Evolutionary conservation across 2,113 vertebrate genomes (phyloP), one percentile per base, ranked within the genome.

Genomic region (Colaptes auratus): DNA sequence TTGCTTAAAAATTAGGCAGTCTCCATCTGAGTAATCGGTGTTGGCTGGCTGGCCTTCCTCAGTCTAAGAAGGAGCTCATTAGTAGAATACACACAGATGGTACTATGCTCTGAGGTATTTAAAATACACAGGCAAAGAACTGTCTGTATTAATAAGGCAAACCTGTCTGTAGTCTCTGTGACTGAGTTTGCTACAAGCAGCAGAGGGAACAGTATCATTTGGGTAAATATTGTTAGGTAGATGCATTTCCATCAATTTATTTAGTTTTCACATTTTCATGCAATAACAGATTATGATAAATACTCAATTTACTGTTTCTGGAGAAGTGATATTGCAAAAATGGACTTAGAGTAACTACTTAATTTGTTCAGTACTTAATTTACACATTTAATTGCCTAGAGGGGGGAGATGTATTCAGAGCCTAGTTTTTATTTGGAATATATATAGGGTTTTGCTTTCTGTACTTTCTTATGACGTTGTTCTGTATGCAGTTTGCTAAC

Each of bases 61-160:
- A 28, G 74, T 88, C 82, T 92, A 96, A 93, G 90, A 69, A 96
- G 75, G 31, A 98, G 92, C 97, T 98, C 96, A 96, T 97, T 98
- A 97, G 96, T 89, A 95, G 96, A 97, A 95, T 88, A 97, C 88
- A 97, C 96, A 97, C 97, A 97, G 97, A 97, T 97, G 97, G 96
- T 93, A 71, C 96, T 93, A 61, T 87, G 91, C 93, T 97, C 93
- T 88, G 82, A 97, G 91, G 83, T 97, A 86, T 95, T 97, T 96
- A 96, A 98, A 97, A 96, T 92, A 97, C 60, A 89, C 90, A 92
- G 92, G 74, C 92, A 93, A 84, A 95, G 86, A 81, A 85, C 63
- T 88, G 27, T 88, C 63, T 87, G 27, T 89, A 88, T 97, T 96
- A 97, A 96, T 97, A 96, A 97, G 78, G 52, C 59, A 95, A 91